phyloP scores from a whole-genome alignment of 2,888 invertebrate genomes.

The Agrotis exclamationis region DNA sequence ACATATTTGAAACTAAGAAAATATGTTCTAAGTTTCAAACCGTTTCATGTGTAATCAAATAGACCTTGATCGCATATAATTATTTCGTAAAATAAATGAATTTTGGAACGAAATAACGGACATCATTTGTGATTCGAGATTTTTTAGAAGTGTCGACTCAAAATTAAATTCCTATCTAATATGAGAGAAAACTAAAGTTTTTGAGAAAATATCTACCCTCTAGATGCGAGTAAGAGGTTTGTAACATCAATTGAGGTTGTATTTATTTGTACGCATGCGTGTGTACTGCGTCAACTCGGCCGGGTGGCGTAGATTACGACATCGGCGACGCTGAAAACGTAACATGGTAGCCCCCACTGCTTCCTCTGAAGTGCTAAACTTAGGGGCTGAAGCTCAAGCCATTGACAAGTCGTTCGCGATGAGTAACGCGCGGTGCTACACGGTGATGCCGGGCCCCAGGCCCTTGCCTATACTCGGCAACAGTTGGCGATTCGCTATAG shows the following conservation, averaged over 20 bases:
- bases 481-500: slow-evolving; percentile 95
- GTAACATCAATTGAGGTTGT: slow-evolving; percentile 55
- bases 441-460: slow-evolving; percentile 94
- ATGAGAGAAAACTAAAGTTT: not conserved
- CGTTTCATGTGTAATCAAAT: slow-evolving; percentile 28
- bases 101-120: not conserved
- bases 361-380: slow-evolving; percentile 64
- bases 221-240: slow-evolving; percentile 40
- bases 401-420: slow-evolving; percentile 82
- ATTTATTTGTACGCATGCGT: slow-evolving; percentile 69
- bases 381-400: slow-evolving; percentile 78
- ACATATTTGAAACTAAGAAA: slow-evolving; percentile 23
- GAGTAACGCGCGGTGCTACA: slow-evolving; percentile 89
- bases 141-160: not conserved
- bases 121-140: not conserved
- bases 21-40: slow-evolving; percentile 17
- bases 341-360: slow-evolving; percentile 84
- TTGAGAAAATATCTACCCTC: slow-evolving; percentile 20
- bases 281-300: slow-evolving; percentile 72
- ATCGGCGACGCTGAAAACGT: slow-evolving; percentile 82
- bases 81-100: slow-evolving; percentile 20
- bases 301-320: slow-evolving; percentile 80
- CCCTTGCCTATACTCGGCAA: slow-evolving; percentile 94
- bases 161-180: not conserved
- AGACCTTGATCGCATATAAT: slow-evolving; percentile 16